A percentile compares a stretch with the other conserved stretches of the same genome.
Evolutionary conservation across 2,113 vertebrate genomes (phyloP).

Genomic region (Phylloscopus trochiloides): DNA sequence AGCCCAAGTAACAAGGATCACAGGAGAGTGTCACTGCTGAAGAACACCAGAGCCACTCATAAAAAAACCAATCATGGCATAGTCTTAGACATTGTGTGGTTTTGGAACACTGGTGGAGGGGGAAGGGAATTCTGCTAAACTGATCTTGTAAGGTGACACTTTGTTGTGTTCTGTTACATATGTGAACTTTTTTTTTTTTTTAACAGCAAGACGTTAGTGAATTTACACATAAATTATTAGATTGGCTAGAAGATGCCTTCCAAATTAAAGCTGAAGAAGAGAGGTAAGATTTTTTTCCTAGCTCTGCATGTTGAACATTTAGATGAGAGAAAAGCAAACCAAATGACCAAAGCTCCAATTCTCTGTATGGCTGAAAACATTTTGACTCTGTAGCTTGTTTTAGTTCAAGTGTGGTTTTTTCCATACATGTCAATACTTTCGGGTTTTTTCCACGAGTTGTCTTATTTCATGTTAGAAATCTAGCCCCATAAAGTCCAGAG

Average conservation of each 20-base stretch:
- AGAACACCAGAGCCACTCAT: neutral
- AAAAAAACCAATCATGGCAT: neutral
- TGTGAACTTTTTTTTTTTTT: constrained; percentile 9
- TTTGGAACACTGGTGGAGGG: neutral
- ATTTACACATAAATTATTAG: constrained; percentile 96
- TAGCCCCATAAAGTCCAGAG: neutral
- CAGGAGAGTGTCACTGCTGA: neutral
- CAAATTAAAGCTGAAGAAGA: constrained; percentile 97
- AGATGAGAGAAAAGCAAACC: neutral
- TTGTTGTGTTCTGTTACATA: neutral
- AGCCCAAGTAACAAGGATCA: neutral
- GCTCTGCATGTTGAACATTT: neutral
- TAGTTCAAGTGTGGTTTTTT: neutral
- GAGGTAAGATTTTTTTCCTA: constrained; percentile 69
- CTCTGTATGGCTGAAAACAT: neutral
- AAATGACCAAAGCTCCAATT: neutral
- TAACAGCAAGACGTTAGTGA: constrained; percentile 97
- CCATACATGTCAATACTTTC: neutral
- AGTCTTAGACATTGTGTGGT: neutral
- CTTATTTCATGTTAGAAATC: neutral
- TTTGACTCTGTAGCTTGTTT: neutral
- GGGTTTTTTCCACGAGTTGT: neutral
- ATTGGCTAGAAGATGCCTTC: constrained; percentile 98
- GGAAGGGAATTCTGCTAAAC: neutral
- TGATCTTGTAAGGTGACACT: neutral